Evolutionary conservation across 1,140 invertebrate genomes (phyloP), one percentile per base, ranked within the genome.

Genomic region (Fopius arisanus): DNA sequence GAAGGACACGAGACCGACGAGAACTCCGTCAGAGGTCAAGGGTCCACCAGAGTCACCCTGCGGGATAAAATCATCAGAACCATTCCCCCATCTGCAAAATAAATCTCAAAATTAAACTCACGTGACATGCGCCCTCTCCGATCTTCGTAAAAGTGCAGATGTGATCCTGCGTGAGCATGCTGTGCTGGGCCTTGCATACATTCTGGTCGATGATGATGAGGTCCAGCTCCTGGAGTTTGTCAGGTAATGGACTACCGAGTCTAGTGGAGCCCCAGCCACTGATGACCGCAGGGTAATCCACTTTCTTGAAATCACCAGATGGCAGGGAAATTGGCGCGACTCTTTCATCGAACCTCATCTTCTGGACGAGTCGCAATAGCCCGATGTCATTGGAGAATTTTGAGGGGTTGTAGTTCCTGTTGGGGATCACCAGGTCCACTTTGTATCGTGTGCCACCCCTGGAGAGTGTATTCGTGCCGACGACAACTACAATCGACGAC

Each of bases 1-100:
- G 87, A 90, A 92, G 7, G 90, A 92, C 1, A 91, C 90, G 16
- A 92, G 81, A 43, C 91, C 91, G 54, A 90, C 87, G 2, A 91
- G 80, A 72, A 86, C 77, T 7, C 83, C 81, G 29, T 81, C 77
- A 7, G 67, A 66, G 12, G 84, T 82, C 69, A 91, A 48, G 33
- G 90, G 90, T 65, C 90, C 88, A 51, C 90, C 90, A 31, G 89
- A 90, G 80, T 91, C 90, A 66, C 90, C 89, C 89, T 81, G 51
- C 9, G 76, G 74, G 71, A 70, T 28, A 28, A 29, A 54, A 63
- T 37, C 16, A 67, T 23, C n/a, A 10, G 41, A 3, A 66, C 48
- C 0, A 19, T 40, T 62, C 12, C 69, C 16, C 37, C 23, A 26
- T 40, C 7, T n/a, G n/a, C 7, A 10, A 66, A 16, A 1, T 14